These are phyloP conservation scores for Drosophila kanapiae DNA, from an alignment of 1,140 invertebrate genomes.

Conservation along the genomic window DNA sequence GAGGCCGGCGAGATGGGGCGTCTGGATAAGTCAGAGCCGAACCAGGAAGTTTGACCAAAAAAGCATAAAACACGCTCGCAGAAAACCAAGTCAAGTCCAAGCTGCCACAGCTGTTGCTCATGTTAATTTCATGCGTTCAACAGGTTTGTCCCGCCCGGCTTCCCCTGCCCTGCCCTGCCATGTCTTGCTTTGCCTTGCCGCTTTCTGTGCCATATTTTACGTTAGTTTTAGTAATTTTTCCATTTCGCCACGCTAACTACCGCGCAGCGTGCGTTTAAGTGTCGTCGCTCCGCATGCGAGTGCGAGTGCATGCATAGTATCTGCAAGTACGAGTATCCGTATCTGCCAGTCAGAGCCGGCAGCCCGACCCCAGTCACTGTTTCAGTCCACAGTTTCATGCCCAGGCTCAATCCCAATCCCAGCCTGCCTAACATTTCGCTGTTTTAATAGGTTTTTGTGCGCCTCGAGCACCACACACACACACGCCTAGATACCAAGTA, in stretches of 20 bases:
- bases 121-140: constrained; percentile 80
- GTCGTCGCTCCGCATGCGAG: constrained; percentile 46
- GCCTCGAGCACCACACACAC: constrained; percentile 54
- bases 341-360: constrained; percentile 22
- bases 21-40: constrained; percentile 16
- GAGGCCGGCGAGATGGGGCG: constrained; percentile 2
- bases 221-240: constrained; percentile 75
- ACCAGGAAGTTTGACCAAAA: constrained; percentile 56
- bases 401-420: constrained; percentile 23
- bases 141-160: constrained; percentile 54
- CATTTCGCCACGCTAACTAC: constrained; percentile 79
- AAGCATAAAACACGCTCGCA: constrained; percentile 36
- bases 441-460: constrained; percentile 76
- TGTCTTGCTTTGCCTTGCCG: too few relatives aligned
- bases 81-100: constrained; percentile 56
- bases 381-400: constrained; percentile 12
- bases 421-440: constrained; percentile 68
- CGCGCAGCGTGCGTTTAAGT: constrained; percentile 80
- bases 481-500: constrained; percentile 30
- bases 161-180: background rate
- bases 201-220: constrained; percentile 66
- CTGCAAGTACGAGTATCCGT: constrained; percentile 42
- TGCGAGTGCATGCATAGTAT: constrained; percentile 26
- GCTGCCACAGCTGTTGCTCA: constrained; percentile 47
- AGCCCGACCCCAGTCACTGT: background rate